phyloP scores from a whole-genome alignment of 2,888 invertebrate species.

The Eupelmus urozonus region DNA sequence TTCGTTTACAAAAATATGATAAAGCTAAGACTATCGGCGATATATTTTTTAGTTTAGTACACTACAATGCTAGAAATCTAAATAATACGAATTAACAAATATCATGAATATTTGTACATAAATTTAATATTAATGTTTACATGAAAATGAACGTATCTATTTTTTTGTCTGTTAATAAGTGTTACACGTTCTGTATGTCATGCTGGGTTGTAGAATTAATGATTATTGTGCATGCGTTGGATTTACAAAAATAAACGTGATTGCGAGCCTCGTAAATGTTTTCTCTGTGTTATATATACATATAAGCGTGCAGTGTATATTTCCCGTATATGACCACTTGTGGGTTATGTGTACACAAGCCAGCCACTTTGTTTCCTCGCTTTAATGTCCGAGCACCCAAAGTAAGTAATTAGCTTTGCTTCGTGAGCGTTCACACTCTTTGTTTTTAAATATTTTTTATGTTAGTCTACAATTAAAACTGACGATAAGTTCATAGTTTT shows the following conservation, averaged over 20 bases:
- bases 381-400: conserved; percentile 20
- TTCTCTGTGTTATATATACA: background rate
- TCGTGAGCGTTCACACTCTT: background rate
- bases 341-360: conserved; percentile 18
- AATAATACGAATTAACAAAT: too few relatives aligned
- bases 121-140: too few relatives aligned
- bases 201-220: background rate
- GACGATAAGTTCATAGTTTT: background rate
- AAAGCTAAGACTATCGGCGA: too few relatives aligned
- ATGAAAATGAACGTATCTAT: too few relatives aligned
- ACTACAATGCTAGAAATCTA: too few relatives aligned
- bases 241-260: background rate
- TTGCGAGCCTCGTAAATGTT: background rate
- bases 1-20: too few relatives aligned
- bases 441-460: background rate
- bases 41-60: too few relatives aligned
- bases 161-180: background rate
- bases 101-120: too few relatives aligned
- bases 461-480: background rate
- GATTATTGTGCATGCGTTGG: too few relatives aligned
- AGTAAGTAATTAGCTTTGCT: conserved; percentile 54
- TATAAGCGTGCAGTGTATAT: background rate
- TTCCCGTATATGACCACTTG: background rate
- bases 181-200: background rate
- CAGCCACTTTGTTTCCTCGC: conserved; percentile 24